These are phyloP conservation scores for Nomada fabriciana DNA, from an alignment of 2,888 invertebrate genomes.

Conservation along the genomic window DNA sequence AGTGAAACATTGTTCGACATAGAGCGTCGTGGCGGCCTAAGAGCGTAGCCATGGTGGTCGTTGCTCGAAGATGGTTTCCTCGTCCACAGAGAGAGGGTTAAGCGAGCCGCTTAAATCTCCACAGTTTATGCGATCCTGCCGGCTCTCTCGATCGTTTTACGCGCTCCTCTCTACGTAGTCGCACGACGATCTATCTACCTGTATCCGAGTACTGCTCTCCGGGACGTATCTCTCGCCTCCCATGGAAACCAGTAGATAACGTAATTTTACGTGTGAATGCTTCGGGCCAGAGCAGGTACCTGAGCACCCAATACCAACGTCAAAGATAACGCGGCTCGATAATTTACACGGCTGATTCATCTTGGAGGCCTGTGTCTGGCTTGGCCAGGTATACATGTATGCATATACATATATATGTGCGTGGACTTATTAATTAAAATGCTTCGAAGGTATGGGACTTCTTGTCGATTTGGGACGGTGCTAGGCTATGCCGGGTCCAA, in stretches of 20 bases:
- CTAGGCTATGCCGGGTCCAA: no score
- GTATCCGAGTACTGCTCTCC: constrained; percentile 66
- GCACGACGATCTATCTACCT: constrained; percentile 74
- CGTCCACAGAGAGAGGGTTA: constrained; percentile 59
- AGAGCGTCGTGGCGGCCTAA: constrained; percentile 34
- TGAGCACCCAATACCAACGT: constrained; percentile 77
- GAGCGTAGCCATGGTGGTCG: constrained; percentile 69
- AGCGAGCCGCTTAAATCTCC: constrained; percentile 69
- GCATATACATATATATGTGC: background rate
- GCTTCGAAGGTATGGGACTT: constrained; percentile 19
- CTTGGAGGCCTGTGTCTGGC: constrained; percentile 45
- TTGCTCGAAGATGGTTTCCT: constrained; percentile 68
- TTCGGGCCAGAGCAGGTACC: constrained; percentile 78
- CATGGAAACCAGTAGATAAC: constrained; percentile 78
- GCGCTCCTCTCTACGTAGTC: constrained; percentile 68
- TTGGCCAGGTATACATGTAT: constrained; percentile 46
- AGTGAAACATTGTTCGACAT: constrained; percentile 56
- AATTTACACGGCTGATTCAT: constrained; percentile 81
- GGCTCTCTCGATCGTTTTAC: constrained; percentile 73
- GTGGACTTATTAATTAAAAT: constrained; percentile 71
- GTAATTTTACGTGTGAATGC: constrained; percentile 82
- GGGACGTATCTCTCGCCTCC: constrained; percentile 74
- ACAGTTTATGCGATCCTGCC: constrained; percentile 73
- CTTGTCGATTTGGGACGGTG: constrained; percentile 20
- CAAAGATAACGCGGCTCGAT: constrained; percentile 79